A percentile compares a stretch with the other conserved stretches of the same genome.
Conservation (phyloP, 64 coral and sea anemone genomes). For the Montipora capricornis region DNA sequence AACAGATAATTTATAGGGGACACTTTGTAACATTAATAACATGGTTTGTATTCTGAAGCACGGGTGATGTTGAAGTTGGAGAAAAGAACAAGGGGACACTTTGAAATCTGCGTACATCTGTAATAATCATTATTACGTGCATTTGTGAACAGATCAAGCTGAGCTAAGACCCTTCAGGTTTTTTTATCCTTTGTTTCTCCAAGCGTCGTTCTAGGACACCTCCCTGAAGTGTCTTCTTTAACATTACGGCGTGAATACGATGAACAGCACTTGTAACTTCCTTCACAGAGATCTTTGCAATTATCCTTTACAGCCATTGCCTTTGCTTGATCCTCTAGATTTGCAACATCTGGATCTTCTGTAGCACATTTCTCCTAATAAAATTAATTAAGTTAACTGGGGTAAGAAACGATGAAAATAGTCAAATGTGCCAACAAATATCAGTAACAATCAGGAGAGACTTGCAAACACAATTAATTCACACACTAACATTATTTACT, state of each 20-base stretch:
- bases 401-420: too few species aligned
- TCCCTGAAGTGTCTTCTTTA: neutral
- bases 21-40: too few species aligned
- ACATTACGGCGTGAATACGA: neutral
- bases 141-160: too few species aligned
- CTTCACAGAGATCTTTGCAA: neutral
- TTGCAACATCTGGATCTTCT: neutral
- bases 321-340: neutral
- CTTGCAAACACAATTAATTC: too few species aligned
- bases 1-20: too few species aligned
- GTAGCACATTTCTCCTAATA: constrained; percentile 41
- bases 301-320: neutral
- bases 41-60: too few species aligned
- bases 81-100: neutral
- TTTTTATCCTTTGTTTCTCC: neutral
- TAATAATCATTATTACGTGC: too few species aligned
- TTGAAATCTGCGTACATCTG: too few species aligned
- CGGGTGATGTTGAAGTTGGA: too few species aligned
- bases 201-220: constrained; percentile 3
- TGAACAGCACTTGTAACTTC: neutral
- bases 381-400: neutral
- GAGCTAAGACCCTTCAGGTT: neutral
- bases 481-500: too few species aligned
- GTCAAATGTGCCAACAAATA: too few species aligned
- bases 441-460: too few species aligned